Conservation (phyloP, 2,888 invertebrate species). For the Rhingia campestris region DNA sequence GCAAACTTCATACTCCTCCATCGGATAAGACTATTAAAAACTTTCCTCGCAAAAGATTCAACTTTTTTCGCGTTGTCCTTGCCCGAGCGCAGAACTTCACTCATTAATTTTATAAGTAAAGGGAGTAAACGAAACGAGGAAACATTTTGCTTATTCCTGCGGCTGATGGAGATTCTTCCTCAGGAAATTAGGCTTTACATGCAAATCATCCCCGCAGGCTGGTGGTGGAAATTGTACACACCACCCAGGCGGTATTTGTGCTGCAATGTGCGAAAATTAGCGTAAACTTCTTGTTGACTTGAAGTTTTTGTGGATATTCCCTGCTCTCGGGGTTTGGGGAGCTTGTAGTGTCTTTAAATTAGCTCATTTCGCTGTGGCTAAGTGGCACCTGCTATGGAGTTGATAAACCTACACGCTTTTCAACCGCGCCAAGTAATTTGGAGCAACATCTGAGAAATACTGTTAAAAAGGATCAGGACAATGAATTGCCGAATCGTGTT, state of each 20-base stretch:
- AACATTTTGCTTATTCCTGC: conserved; percentile 13
- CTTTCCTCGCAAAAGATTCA: conserved; percentile 48
- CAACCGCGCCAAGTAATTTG: neutral
- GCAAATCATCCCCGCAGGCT: conserved; percentile 52
- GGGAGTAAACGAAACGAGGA: neutral
- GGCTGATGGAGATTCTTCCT: conserved; percentile 17
- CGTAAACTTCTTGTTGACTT: conserved; percentile 42
- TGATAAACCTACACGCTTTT: conserved; percentile 15
- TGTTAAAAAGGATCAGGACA: neutral
- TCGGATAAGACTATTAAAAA: conserved; percentile 61
- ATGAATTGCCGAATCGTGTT: neutral
- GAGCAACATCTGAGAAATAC: neutral
- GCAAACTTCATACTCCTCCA: conserved; percentile 23
- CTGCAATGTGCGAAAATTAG: conserved; percentile 53
- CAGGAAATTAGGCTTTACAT: conserved; percentile 55
- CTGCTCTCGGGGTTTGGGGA: neutral
- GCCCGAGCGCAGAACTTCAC: conserved; percentile 41
- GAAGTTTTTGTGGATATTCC: conserved; percentile 11
- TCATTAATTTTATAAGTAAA: conserved; percentile 58
- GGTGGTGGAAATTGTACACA: conserved; percentile 43
- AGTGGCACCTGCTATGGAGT: conserved; percentile 6
- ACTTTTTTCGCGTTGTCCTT: conserved; percentile 49
- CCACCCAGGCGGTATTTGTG: conserved; percentile 20
- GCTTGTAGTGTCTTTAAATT: conserved; percentile 13
- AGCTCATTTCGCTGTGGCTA: conserved; percentile 25